Conservation (phyloP, 1,140 invertebrate species). For the Heliconius himera region DNA sequence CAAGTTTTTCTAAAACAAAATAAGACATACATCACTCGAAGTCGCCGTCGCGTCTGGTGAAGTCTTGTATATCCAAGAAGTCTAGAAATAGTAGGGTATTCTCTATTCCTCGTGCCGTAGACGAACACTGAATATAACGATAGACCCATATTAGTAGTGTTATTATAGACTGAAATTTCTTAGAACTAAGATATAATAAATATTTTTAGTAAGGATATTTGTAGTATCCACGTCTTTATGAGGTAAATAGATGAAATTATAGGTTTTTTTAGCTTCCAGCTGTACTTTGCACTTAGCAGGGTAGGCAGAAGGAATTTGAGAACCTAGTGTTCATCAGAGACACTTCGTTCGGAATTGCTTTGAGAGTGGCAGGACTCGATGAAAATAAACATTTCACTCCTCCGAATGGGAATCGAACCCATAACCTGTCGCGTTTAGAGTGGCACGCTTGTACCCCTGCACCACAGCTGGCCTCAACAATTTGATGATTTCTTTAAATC, state of each 20-base stretch:
- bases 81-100: slow-evolving; percentile 38
- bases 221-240: not conserved
- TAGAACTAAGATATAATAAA: not conserved
- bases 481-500: not conserved
- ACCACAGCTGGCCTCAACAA: not conserved
- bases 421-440: too few species aligned
- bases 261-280: too few species aligned
- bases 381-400: too few species aligned
- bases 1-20: slow-evolving; percentile 13
- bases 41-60: slow-evolving; percentile 28
- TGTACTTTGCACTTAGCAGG: too few species aligned
- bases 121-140: slow-evolving; percentile 56
- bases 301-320: too few species aligned
- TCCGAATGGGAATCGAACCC: too few species aligned
- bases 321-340: too few species aligned
- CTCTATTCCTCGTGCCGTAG: slow-evolving; percentile 53
- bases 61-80: slow-evolving; percentile 21
- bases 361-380: too few species aligned
- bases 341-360: too few species aligned
- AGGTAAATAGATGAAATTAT: too few species aligned
- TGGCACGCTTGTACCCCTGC: too few species aligned
- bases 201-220: not conserved
- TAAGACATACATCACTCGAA: slow-evolving; percentile 33
- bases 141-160: slow-evolving; percentile 49
- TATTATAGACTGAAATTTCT: slow-evolving; percentile 25